Conservation (phyloP, 2,113 vertebrate genomes). For the Nanorana parkeri region DNA sequence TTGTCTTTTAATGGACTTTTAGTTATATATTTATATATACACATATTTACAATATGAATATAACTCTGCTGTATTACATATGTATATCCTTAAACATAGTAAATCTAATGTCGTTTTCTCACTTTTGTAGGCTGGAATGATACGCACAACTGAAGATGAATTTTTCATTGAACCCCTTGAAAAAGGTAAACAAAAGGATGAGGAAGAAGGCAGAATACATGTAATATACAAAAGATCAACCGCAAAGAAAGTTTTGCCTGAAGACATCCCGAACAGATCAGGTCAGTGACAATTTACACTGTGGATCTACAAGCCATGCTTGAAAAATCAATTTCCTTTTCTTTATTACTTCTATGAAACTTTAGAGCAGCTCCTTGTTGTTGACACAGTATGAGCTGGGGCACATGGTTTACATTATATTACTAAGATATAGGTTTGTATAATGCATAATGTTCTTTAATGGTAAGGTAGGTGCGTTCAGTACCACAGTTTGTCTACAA, state of each 20-base stretch:
- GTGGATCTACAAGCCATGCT: background rate
- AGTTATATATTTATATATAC: too few species aligned
- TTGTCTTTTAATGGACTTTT: too few species aligned
- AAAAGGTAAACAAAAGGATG: conserved; percentile 87
- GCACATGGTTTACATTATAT: too few species aligned
- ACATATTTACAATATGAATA: too few species aligned
- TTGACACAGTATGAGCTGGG: too few species aligned
- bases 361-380: too few species aligned
- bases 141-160: conserved; percentile 89
- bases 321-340: background rate
- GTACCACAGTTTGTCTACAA: too few species aligned
- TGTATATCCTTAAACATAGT: too few species aligned
- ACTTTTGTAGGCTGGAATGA: conserved; percentile 88
- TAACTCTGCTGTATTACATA: too few species aligned
- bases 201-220: conserved; percentile 89
- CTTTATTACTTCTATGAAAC: background rate
- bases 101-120: background rate
- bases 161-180: conserved; percentile 98
- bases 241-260: conserved; percentile 65
- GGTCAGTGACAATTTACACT: conserved; percentile 5
- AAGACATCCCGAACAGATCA: conserved; percentile 71
- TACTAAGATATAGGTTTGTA: too few species aligned
- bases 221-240: conserved; percentile 92
- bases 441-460: too few species aligned
- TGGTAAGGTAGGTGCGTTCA: too few species aligned